Evolutionary conservation across 1,140 invertebrate genomes (phyloP).

Genomic region (Rhyacophila brunnea): DNA sequence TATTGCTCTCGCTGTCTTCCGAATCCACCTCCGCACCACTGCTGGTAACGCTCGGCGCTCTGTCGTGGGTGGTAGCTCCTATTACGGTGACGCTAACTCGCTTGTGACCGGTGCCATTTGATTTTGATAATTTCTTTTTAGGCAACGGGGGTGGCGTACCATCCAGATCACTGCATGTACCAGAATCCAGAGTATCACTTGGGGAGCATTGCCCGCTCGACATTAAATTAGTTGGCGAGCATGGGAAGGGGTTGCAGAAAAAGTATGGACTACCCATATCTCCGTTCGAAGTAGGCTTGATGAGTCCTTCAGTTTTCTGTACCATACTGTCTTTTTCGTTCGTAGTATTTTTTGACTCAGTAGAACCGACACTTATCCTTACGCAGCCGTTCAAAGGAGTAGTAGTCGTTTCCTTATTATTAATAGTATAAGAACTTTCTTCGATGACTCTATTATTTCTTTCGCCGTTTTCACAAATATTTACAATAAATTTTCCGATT

Average conservation of each 20-base stretch:
- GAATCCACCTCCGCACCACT: constrained; percentile 62
- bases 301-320: constrained; percentile 35
- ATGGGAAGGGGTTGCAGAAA: constrained; percentile 55
- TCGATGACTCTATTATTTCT: constrained; percentile 9
- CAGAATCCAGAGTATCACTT: constrained; percentile 74
- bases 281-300: constrained; percentile 37
- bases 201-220: constrained; percentile 77
- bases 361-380: constrained; percentile 49
- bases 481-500: constrained; percentile 37
- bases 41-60: constrained; percentile 55
- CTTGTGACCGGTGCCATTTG: constrained; percentile 45
- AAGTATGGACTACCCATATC: constrained; percentile 48
- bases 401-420: constrained; percentile 26
- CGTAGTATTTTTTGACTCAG: constrained; percentile 6
- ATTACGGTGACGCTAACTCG: constrained; percentile 49
- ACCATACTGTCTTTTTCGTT: constrained; percentile 38
- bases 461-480: constrained; percentile 38
- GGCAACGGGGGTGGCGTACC: constrained; percentile 68
- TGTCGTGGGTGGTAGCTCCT: constrained; percentile 49
- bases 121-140: constrained; percentile 61
- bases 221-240: constrained; percentile 56
- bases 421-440: neutral
- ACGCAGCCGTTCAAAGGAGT: constrained; percentile 40
- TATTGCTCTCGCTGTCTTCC: constrained; percentile 67
- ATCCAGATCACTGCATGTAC: constrained; percentile 79